phyloP scores from a whole-genome alignment of 2,113 vertebrate species.

The Proterorhinus semilunaris region DNA sequence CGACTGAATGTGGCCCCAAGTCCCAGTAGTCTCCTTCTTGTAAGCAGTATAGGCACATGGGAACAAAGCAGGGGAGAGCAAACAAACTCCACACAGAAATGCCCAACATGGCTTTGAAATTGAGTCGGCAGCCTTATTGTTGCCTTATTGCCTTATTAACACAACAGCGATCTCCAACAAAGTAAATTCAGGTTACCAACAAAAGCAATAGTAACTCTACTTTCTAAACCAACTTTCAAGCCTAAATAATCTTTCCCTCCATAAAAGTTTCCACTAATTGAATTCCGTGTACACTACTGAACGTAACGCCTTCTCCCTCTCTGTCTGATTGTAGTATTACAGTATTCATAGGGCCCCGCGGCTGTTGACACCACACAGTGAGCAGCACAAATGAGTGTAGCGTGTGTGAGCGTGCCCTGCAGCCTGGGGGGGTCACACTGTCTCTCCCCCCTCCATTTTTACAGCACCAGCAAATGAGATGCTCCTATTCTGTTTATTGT shows the following conservation, averaged over 20 bases:
- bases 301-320: neutral
- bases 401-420: constrained; percentile 24
- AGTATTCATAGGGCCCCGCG: constrained; percentile 26
- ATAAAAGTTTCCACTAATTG: neutral
- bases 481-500: constrained; percentile 46
- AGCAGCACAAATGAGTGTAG: constrained; percentile 39
- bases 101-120: too few species aligned
- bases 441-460: constrained; percentile 32
- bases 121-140: too few species aligned
- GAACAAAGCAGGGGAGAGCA: too few species aligned
- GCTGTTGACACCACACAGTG: constrained; percentile 50
- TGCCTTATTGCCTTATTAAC: too few species aligned
- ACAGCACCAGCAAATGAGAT: constrained; percentile 35
- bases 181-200: too few species aligned
- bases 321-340: constrained; percentile 13
- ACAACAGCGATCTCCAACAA: too few species aligned
- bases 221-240: too few species aligned
- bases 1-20: too few species aligned
- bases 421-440: constrained; percentile 42
- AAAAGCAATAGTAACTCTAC: too few species aligned
- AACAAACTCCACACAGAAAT: too few species aligned
- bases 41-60: too few species aligned
- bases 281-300: neutral
- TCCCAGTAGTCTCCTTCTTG: too few species aligned
- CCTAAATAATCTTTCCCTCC: neutral